A percentile compares a stretch with the other conserved stretches of the same genome.
phyloP scores from a whole-genome alignment of 64 coral and sea anemone genomes.

The Dendrophyllia cribrosa region DNA sequence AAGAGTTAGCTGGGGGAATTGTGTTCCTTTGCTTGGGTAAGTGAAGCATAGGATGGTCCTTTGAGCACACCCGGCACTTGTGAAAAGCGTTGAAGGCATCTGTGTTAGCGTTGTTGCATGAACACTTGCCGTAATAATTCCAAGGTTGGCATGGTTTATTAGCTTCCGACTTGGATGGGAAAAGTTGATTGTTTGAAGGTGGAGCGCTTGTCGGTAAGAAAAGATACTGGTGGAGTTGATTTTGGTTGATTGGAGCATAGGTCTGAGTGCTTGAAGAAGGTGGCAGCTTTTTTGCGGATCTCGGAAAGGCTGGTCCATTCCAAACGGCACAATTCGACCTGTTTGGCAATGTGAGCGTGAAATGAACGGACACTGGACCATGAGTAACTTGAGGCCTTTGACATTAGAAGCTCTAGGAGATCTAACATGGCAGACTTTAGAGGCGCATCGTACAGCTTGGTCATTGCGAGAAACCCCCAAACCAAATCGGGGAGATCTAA shows the following conservation, averaged over 20 bases:
- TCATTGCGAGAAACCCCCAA: no score
- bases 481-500: no score
- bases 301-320: neutral
- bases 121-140: constrained; percentile 18
- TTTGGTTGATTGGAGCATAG: neutral
- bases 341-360: neutral
- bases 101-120: neutral
- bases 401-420: neutral
- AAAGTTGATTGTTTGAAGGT: no score
- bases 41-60: neutral
- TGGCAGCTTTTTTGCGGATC: neutral
- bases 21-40: neutral
- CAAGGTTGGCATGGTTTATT: constrained; percentile 8
- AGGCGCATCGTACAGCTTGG: no score
- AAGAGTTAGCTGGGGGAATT: neutral
- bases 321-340: neutral
- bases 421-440: neutral
- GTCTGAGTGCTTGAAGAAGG: constrained; percentile 16
- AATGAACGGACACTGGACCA: neutral
- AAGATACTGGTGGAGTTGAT: neutral
- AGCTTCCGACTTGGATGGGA: neutral
- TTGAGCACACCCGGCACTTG: neutral
- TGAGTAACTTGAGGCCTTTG: neutral
- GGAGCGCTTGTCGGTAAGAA: no score
- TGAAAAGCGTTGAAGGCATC: neutral